Evolutionary conservation across 2,797 vertebrate genomes (phyloP), one percentile per base, ranked within the genome.

Genomic region (Falco rusticolus): DNA sequence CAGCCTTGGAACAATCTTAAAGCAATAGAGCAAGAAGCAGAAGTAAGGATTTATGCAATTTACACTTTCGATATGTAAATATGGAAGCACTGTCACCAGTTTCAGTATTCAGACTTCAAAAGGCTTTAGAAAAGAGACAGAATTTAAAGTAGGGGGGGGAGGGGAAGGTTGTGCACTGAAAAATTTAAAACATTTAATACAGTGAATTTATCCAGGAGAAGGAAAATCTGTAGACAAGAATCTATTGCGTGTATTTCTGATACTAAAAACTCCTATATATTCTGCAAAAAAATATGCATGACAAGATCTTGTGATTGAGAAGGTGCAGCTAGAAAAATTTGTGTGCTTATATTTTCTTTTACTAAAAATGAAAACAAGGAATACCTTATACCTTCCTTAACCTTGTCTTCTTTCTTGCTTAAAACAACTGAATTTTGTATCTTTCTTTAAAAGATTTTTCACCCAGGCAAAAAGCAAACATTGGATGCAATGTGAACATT

Each of bases 221-320:
- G 26, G 15, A 66, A 74, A 56, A 82, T 54, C 10, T 39, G 18
- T 77, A 70, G 9, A 70, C 16, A 1, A 61, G 10, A 41, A 63
- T 25, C 31, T 51, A 16, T 5, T 63, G 26, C 26, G 63, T 31
- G 6, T 6, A 74, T 75, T 84, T 64, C 25, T 74, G 33, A 59
- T 47, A 24, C 5, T 34, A 66, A 47, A 84, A 45, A 48, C 4
- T 4, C 3, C 2, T 51, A 33, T 29, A 21, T 53, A 74, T 66
- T 92, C 89, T 68, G 17, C 0, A n/a, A 53, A 56, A 66, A 54
- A 51, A 74, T 64, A 15, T 1, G 1, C 0, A 0, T 41, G 65
- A 34, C 16, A 56, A 64, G 18, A 28, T 41, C 31, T 76, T 51
- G 3, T 56, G 37, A 29, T 13, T 59, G 43, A 66, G 11, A 80